Evolutionary conservation across 2,888 invertebrate species (phyloP).

Genomic region (Drosophila nr. medialis): DNA sequence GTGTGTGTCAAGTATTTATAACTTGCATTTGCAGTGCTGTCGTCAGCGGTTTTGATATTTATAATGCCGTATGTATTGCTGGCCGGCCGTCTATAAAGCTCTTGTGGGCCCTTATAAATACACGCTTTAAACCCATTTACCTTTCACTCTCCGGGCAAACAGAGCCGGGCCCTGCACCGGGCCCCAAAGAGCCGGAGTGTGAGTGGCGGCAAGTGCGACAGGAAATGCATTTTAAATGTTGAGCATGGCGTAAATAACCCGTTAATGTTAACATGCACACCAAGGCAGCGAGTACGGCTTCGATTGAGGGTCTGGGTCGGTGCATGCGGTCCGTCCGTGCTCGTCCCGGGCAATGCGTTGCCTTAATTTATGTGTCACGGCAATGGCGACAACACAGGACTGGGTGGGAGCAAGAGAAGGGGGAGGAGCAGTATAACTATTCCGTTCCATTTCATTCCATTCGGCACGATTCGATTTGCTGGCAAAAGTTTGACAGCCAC

Average conservation of each 20-base stretch:
- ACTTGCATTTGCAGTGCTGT: constrained; percentile 44
- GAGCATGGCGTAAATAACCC: constrained; percentile 73
- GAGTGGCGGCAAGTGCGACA: constrained; percentile 8
- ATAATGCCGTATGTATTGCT: constrained; percentile 49
- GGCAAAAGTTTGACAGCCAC: constrained; percentile 78
- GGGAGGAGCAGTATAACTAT: constrained; percentile 6
- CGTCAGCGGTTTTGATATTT: constrained; percentile 63
- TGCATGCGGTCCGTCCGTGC: not conserved
- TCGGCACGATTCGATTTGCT: constrained; percentile 73
- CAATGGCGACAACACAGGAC: constrained; percentile 42
- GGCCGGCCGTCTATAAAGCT: constrained; percentile 59
- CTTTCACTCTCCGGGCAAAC: constrained; percentile 20
- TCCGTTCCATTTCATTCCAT: constrained; percentile 55
- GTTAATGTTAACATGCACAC: constrained; percentile 75
- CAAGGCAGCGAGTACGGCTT: not conserved
- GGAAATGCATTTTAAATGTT: constrained; percentile 79
- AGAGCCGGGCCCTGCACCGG: not conserved
- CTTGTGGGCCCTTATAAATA: constrained; percentile 66
- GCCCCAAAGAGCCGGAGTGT: constrained; percentile 2
- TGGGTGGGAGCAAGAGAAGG: not conserved
- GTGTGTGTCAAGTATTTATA: constrained; percentile 21
- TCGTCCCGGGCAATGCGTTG: constrained; percentile 61
- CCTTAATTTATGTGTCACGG: constrained; percentile 72
- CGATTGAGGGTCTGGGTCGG: not conserved
- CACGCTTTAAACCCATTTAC: constrained; percentile 64